Evolutionary conservation across 2,888 invertebrate species (phyloP).

Genomic region (Thelaira solivaga): DNA sequence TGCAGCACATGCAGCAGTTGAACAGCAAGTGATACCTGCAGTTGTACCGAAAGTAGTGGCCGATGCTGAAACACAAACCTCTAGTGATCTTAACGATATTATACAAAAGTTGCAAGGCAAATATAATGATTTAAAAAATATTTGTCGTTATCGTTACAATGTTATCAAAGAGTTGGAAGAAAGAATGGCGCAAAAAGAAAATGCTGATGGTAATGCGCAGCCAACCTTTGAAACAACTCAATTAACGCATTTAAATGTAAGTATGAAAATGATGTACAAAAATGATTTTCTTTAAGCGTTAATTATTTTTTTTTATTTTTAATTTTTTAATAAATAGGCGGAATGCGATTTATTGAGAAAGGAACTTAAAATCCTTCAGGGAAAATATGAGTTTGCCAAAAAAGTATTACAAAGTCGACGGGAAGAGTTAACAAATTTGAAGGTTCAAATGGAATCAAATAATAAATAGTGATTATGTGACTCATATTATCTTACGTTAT

Average conservation of each 20-base stretch:
- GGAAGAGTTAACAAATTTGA: constrained; percentile 58
- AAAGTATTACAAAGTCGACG: constrained; percentile 60
- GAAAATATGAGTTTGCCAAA: constrained; percentile 67
- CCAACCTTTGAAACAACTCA: constrained; percentile 65
- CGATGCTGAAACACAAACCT: constrained; percentile 66
- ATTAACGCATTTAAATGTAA: constrained; percentile 66
- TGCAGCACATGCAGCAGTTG: not conserved
- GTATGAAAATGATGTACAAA: not conserved
- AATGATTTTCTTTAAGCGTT: not conserved
- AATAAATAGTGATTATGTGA: not conserved
- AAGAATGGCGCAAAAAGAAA: constrained; percentile 65
- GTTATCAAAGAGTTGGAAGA: constrained; percentile 69
- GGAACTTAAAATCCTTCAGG: constrained; percentile 60
- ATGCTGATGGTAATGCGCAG: constrained; percentile 57
- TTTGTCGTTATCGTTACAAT: constrained; percentile 69
- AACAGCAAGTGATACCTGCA: constrained; percentile 10
- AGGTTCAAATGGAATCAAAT: constrained; percentile 32
- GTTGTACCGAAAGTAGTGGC: not conserved
- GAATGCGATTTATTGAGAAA: constrained; percentile 62
- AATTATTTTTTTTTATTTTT: not conserved
- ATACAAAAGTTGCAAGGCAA: constrained; percentile 67
- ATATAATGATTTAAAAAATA: constrained; percentile 68
- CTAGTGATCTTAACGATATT: constrained; percentile 63
- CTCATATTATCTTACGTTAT: too few relatives aligned
- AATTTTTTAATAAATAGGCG: constrained; percentile 56